phyloP scores from a whole-genome alignment of 2,113 vertebrate species.

The Cyprinus carpio region DNA sequence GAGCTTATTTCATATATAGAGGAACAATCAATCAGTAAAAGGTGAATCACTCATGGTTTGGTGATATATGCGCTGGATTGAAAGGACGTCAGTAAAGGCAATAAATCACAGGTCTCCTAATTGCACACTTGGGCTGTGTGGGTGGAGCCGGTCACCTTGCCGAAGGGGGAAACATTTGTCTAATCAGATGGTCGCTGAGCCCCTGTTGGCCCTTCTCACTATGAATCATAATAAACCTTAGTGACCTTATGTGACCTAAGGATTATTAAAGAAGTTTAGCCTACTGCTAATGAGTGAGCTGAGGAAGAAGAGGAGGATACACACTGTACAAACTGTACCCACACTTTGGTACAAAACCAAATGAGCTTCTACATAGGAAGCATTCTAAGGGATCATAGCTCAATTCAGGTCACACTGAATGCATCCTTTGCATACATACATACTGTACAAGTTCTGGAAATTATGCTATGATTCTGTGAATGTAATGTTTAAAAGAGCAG shows the following conservation, averaged over 20 bases:
- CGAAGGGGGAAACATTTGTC: constrained; percentile 25
- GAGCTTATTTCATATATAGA: constrained; percentile 29
- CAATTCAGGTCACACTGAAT: neutral
- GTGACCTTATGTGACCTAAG: constrained; percentile 34
- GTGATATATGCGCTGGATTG: constrained; percentile 36
- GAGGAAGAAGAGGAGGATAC: neutral
- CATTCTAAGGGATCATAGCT: neutral
- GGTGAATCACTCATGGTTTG: constrained; percentile 34
- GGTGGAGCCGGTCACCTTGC: constrained; percentile 20
- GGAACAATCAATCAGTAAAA: constrained; percentile 26
- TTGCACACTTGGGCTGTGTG: constrained; percentile 28
- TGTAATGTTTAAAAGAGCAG: too few relatives aligned
- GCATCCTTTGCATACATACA: too few relatives aligned
- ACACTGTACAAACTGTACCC: neutral
- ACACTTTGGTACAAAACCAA: neutral
- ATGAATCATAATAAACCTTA: constrained; percentile 16
- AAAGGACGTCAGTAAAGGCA: constrained; percentile 28
- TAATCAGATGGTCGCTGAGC: constrained; percentile 24
- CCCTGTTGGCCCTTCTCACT: constrained; percentile 4
- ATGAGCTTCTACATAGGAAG: neutral
- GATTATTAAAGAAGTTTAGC: constrained; percentile 34
- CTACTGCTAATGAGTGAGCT: constrained; percentile 54
- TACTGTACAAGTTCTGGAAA: too few relatives aligned
- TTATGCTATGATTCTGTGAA: neutral
- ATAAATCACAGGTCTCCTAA: constrained; percentile 45